Percentiles rank a stretch among this genome's conserved stretches.
phyloP scores from a whole-genome alignment of 1,140 invertebrate genomes.

The Cataglyphis hispanica region DNA sequence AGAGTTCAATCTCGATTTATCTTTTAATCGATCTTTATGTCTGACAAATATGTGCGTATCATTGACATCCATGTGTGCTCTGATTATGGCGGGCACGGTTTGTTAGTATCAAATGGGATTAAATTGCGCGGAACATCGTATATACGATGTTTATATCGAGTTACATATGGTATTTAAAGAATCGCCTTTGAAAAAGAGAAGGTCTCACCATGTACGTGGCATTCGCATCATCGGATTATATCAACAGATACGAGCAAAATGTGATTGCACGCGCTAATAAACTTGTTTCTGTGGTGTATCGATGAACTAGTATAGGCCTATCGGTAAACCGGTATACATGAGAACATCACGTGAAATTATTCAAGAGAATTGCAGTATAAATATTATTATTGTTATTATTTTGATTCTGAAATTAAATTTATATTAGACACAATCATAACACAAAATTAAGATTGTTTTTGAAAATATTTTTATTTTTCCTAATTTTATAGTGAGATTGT shows the following conservation, averaged over 20 bases:
- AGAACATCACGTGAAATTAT: constrained; percentile 14
- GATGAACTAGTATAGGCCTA: constrained; percentile 4
- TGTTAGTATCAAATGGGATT: constrained; percentile 72
- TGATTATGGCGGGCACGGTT: constrained; percentile 61
- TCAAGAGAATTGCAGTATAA: not conserved
- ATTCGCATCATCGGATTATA: constrained; percentile 43
- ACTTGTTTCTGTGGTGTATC: constrained; percentile 17
- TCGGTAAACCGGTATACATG: constrained; percentile 25
- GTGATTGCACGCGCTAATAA: constrained; percentile 22
- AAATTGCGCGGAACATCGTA: constrained; percentile 69
- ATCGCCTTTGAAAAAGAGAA: constrained; percentile 52
- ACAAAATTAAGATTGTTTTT: too few relatives aligned
- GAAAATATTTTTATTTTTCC: too few relatives aligned
- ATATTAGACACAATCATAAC: not conserved
- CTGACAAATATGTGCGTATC: constrained; percentile 41
- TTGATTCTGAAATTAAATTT: not conserved
- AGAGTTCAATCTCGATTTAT: not conserved
- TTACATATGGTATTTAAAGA: constrained; percentile 66
- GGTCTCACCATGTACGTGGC: constrained; percentile 23
- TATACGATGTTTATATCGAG: constrained; percentile 70
- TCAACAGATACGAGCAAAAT: constrained; percentile 33
- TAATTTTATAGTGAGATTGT: too few relatives aligned
- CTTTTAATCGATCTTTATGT: constrained; percentile 43
- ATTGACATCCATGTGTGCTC: not conserved
- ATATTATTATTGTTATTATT: constrained; percentile 14